Conservation (phyloP, 2,888 invertebrate genomes). For the Allophyes oxyacanthae region DNA sequence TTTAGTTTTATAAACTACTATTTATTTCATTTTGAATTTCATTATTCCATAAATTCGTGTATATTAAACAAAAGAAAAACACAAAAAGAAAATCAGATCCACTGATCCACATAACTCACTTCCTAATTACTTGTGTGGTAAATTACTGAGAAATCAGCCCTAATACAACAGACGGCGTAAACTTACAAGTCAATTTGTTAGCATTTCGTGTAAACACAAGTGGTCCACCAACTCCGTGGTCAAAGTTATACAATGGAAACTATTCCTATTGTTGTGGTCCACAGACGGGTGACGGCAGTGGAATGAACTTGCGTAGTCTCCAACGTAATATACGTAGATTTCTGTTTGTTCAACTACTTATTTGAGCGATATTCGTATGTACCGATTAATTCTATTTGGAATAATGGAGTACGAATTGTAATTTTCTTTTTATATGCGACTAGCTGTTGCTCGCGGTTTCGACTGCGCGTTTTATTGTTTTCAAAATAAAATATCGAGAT, state of each 20-base stretch:
- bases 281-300: constrained; percentile 22
- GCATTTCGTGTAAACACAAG: constrained; percentile 62
- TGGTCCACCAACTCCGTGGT: constrained; percentile 47
- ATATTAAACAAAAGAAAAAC: background rate
- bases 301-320: constrained; percentile 40
- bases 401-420: too few species aligned
- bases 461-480: too few species aligned
- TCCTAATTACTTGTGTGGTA: constrained; percentile 10
- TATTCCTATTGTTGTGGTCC: constrained; percentile 54
- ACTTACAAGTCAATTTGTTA: constrained; percentile 62
- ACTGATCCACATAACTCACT: constrained; percentile 10
- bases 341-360: background rate
- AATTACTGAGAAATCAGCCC: constrained; percentile 38
- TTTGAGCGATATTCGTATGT: too few species aligned
- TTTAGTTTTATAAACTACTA: too few species aligned
- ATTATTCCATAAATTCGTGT: too few species aligned
- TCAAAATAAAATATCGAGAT: too few species aligned
- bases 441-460: too few species aligned
- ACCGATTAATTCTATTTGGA: too few species aligned
- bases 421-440: too few species aligned
- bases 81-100: background rate
- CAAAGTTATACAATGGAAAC: constrained; percentile 62
- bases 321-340: constrained; percentile 18
- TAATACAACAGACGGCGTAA: constrained; percentile 27
- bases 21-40: background rate